Evolutionary conservation across 2,797 vertebrate species (phyloP).

Genomic region (Acestrorhynchus altus): DNA sequence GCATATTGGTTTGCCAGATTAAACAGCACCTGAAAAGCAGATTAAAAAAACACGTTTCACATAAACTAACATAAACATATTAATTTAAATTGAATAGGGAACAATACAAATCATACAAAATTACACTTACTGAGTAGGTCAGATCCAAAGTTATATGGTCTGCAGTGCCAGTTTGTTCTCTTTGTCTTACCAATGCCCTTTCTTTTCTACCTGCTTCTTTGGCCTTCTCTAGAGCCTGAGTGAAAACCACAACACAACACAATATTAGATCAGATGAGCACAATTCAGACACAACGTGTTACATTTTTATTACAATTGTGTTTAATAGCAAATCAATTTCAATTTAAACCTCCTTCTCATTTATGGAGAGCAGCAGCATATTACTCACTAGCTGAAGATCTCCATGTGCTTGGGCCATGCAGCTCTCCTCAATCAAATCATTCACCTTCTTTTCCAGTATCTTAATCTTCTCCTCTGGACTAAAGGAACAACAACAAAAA

Average conservation of each 20-base stretch:
- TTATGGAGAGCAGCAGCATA: neutral
- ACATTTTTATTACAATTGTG: too few relatives aligned
- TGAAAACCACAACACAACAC: constrained; percentile 12
- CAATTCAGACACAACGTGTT: neutral
- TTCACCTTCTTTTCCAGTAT: constrained; percentile 96
- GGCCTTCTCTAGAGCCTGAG: constrained; percentile 94
- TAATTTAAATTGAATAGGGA: neutral
- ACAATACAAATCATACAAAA: neutral
- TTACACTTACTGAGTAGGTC: constrained; percentile 89
- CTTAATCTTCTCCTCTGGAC: constrained; percentile 93
- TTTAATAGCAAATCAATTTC: neutral
- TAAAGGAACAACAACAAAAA: constrained; percentile 64
- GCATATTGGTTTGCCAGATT: constrained; percentile 95
- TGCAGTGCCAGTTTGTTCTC: constrained; percentile 84
- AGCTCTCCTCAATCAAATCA: constrained; percentile 95
- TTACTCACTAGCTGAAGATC: constrained; percentile 87
- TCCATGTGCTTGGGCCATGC: constrained; percentile 88
- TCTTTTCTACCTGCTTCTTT: constrained; percentile 97
- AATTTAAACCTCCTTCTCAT: neutral
- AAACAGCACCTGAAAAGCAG: constrained; percentile 86
- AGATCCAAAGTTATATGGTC: constrained; percentile 93
- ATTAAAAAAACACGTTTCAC: constrained; percentile 20
- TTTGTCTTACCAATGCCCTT: constrained; percentile 87
- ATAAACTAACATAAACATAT: neutral
- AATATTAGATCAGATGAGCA: neutral